Conservation (phyloP, 37 sponge, comb jelly and placozoan genomes). For the Mnemiopsis leidyi region DNA sequence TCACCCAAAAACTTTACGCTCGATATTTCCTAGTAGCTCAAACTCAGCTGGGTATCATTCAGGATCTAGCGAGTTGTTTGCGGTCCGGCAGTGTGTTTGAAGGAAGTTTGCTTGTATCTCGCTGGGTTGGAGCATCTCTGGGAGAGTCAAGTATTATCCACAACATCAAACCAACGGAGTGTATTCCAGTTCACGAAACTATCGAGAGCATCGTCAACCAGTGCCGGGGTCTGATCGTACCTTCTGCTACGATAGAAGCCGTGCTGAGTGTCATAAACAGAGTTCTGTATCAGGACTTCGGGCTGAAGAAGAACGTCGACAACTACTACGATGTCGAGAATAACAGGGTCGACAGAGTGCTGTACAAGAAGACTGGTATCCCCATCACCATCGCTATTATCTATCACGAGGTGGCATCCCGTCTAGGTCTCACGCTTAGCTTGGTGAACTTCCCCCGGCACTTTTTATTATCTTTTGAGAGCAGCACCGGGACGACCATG, state of each 20-base stretch:
- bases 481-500: slow-evolving; percentile 11
- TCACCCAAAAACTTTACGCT: not conserved
- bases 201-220: not conserved
- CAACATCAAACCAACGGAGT: not conserved
- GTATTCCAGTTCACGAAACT: not conserved
- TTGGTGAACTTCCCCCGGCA: slow-evolving; percentile 43
- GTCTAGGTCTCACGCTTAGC: not conserved
- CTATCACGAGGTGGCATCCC: slow-evolving; percentile 17
- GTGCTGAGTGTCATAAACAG: slow-evolving; percentile 8
- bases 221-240: not conserved
- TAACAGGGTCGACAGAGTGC: slow-evolving; percentile 18
- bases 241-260: not conserved
- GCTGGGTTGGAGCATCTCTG: slow-evolving; percentile 42
- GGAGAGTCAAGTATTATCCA: slow-evolving; percentile 8
- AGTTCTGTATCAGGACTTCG: slow-evolving; percentile 23
- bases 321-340: slow-evolving; percentile 31
- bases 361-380: not conserved
- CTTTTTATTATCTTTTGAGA: not conserved
- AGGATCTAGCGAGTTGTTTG: not conserved
- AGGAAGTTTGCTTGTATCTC: not conserved
- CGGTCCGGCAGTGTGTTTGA: not conserved
- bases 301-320: not conserved
- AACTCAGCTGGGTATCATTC: not conserved
- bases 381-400: slow-evolving; percentile 34
- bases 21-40: slow-evolving; percentile 15